These are phyloP conservation scores for Sebastes nivosus DNA, from an alignment of 2,797 vertebrate species.

Conservation along the genomic window DNA sequence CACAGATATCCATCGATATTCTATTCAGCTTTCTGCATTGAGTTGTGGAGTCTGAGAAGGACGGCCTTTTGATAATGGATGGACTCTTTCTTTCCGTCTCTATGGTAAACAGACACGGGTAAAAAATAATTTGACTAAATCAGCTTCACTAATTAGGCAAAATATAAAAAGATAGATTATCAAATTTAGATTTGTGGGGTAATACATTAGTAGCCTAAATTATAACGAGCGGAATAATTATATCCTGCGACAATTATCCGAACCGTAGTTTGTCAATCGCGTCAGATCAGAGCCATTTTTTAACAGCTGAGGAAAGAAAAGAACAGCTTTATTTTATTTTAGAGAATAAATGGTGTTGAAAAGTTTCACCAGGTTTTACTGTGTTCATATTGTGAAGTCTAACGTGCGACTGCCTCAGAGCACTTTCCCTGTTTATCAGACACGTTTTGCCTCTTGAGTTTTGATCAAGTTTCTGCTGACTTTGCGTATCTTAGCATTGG, in stretches of 20 bases:
- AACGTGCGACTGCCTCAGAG: background rate
- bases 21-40: conserved; percentile 40
- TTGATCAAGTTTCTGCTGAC: conserved; percentile 30
- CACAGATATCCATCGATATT: conserved; percentile 58
- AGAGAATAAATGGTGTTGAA: background rate
- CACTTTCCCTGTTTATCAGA: conserved; percentile 11
- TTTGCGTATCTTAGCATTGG: background rate
- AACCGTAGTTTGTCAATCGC: conserved; percentile 1
- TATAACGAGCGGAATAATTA: conserved; percentile 17
- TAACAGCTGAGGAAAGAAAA: background rate
- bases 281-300: background rate
- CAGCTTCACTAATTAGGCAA: background rate
- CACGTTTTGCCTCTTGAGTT: conserved; percentile 11
- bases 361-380: background rate
- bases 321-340: background rate
- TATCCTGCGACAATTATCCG: background rate
- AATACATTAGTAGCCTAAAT: background rate
- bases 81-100: background rate
- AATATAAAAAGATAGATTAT: background rate
- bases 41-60: conserved; percentile 10
- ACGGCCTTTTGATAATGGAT: conserved; percentile 17
- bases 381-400: background rate
- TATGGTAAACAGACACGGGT: background rate
- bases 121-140: background rate
- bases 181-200: background rate